Base-by-base conservation (phyloP, 2,888 invertebrate species). In the Anorthoa munda region DNA sequence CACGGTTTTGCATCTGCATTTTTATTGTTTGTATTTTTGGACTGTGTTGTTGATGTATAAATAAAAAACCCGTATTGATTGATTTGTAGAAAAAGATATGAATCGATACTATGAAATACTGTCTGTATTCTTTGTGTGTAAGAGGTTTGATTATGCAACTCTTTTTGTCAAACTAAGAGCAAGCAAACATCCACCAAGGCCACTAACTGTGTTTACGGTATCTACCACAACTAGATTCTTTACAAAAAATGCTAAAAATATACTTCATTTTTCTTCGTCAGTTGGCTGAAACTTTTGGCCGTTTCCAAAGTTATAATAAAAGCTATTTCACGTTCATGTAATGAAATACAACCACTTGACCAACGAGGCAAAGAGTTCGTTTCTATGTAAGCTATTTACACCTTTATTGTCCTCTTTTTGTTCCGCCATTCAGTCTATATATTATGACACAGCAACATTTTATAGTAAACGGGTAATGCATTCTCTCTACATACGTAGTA, bases 1-100 rank as follows among this genome's bases (percentile, higher is more conserved):
- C 96, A 96, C 95, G 95, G 87, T 90, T 61, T 67, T 75, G 26
- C 75, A 75, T 75, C 68, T 70, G 80, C 68, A 83, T 85, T 79
- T 79, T 79, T 80, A 76, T 74, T 77, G 71, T 84, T 78, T 64
- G 1, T 31, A 61, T 56, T 83, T 45, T 66, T 4, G n/a, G 17
- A 68, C 18, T 51, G 21, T 21, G 5, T n/a, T 51, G 9, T 50
- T 78, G 21, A 17, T 31, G 4, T 18, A 13, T 78, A 26, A n/a
- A 31, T 21, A 26, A 23, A 2, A 7, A 5, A 50, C 18, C 13
- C 2, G 21, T 69, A 61, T 75, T 61, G 50, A 55, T 55, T 31
- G 31, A 66, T 75, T 58, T 58, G 12, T 2, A 51, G 26, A n/a
- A 45, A 50, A 9, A 45, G 5, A 11, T 31, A 15, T 3, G 18